Evolutionary conservation across 2,888 invertebrate genomes (phyloP), one percentile per base, ranked within the genome.

Genomic region (Lysandra coridon): DNA sequence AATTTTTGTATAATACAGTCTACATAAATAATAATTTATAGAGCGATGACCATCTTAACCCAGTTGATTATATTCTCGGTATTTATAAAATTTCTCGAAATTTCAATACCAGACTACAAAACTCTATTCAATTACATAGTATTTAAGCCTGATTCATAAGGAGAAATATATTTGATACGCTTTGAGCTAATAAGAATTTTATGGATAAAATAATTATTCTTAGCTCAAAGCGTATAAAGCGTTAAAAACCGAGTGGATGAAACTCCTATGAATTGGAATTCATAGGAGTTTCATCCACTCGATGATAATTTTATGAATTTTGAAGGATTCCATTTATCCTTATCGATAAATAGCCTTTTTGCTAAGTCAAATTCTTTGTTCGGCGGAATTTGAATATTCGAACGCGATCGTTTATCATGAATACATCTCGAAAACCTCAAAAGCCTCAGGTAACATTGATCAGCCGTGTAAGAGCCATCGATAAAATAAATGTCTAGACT

Each of bases 371-470:
- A 17, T 57, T 76, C 3, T 23, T 75, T 49, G 44, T 75, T 75
- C 49, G n/a, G 10, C 60, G 23, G 60, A 73, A 23, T 79, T 79
- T 73, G 57, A 76, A 57, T 57, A 33, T n/a, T 76, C 30, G 76
- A 53, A 53, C 17, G 49, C 57, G 57, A 76, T 57, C 75, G 44
- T 53, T 75, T 75, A 44, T 78, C 53, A 17, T 78, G 78, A 78
- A 73, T 53, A 49, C 60, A 69, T 69, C 49, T 49, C 49, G 44
- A 49, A 73, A 76, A 76, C 76, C 76, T 57, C 76, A 57, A 75
- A 57, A 76, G 76, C 33, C 33, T 76, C 76, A 57, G 76, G 76
- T 76, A 76, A 76, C 53, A 57, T 73, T 37, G 73, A 49, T 74
- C 73, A 40, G 37, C 23, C 69, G 64, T 57, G 33, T 73, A n/a